Conservation (phyloP, 2,797 vertebrate species). For the Gallinago nigripennis region DNA sequence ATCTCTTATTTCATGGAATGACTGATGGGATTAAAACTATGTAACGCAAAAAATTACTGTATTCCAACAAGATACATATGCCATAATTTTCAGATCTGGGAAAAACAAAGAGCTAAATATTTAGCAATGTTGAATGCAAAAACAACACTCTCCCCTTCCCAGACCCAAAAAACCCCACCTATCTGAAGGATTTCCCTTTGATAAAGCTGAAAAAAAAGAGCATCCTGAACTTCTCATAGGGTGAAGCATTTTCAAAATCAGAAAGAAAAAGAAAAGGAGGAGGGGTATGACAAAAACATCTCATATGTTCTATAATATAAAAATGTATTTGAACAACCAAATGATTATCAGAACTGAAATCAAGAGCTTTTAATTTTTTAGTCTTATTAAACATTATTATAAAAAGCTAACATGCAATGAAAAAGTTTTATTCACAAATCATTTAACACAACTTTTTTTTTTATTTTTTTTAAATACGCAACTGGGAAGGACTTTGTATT, state of each 20-base stretch:
- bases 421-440: not conserved
- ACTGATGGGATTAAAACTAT: not conserved
- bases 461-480: not conserved
- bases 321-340: not conserved
- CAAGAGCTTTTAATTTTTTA: not conserved
- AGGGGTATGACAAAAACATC: not conserved
- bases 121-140: not conserved
- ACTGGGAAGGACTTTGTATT: not conserved
- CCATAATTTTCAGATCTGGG: not conserved
- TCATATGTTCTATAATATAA: fast-evolving
- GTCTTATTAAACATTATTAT: not conserved
- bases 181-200: conserved; percentile 32
- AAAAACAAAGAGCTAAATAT: not conserved
- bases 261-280: not conserved
- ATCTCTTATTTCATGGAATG: not conserved
- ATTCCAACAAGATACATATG: not conserved
- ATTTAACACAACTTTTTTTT: not conserved
- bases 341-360: not conserved
- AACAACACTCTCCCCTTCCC: not conserved
- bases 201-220: conserved; percentile 15
- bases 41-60: not conserved
- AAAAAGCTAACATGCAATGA: not conserved
- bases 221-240: not conserved
- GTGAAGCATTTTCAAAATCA: not conserved
- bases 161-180: not conserved